Base-by-base conservation (phyloP, 2,888 invertebrate species). In the Calameuta pallipes region DNA sequence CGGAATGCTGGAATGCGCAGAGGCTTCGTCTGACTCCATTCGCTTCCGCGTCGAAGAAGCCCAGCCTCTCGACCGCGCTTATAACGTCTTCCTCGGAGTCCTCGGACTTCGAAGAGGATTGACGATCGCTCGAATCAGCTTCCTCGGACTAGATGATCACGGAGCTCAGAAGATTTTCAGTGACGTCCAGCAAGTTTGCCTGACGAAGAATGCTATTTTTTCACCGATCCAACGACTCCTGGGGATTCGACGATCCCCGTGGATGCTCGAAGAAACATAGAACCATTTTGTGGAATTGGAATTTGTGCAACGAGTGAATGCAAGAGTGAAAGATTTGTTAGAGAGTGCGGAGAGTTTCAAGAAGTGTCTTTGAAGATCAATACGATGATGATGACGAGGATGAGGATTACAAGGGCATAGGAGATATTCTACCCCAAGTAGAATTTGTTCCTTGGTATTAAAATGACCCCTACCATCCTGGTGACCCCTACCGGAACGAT, bases 71-170 rank as follows among this genome's bases (percentile, higher is more conserved):
- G 93, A 75, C 95, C 94, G 91, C 93, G 15, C 93, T 96, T 81
- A 94, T 94, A 86, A 93, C 94, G 83, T 95, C 95, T 74, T 95
- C 95, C 4, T 93, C 94, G 79, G 93, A 94, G 79, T 92, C 92
- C 31, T 92, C 92, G 75, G 89, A 91, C 69, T 91, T 92, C 71
- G 92, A 90, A 79, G 90, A 90, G 70, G 87, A 79, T 2, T 71
- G 30, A 85, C 37, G 88, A 86, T 73, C 56, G 90, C 88, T 86
- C 90, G 90, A 90, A 89, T 68, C 77, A 74, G 75, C 79, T 81
- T 70, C 74, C 78, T 76, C 73, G n/a, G 69, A 41, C 73, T 75
- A 74, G 77, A 76, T 69, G 79, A 80, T 78, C 76, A 75, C 74
- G 71, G 71, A 76, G 74, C 75, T 79, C 77, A 74, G 74, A 34